Base-by-base conservation (phyloP, 2,888 invertebrate species). In the Orthosia gothica region DNA sequence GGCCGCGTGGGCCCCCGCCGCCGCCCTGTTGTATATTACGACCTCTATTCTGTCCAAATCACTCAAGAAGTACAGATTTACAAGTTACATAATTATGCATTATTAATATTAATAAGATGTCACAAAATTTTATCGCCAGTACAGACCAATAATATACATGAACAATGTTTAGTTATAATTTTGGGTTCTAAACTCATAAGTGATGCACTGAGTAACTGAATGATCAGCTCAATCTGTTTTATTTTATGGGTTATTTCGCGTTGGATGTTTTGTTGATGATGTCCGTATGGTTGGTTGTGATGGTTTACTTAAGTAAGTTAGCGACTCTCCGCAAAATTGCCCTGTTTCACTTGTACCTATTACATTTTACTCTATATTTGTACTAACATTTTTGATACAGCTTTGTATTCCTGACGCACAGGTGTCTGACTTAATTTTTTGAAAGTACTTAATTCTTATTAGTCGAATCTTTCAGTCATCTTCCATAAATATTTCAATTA, bases 281-380 rank as follows among this genome's bases (percentile, higher is more conserved):
- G 96, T 95, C 96, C 95, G 96, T 94, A 95, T 94, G 95, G 95
- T 95, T 96, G 96, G 96, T 96, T 96, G 96, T 96, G 96, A 96
- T 95, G 96, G 94, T 95, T 96, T 96, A 96, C 96, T 95, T 96
- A 96, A 95, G 95, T 96, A 96, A 96, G 95, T 95, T 95, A 95
- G 93, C 89, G 92, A 94, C 92, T 94, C 93, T 94, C 93, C 93
- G 92, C 92, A 94, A 93, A 94, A 92, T 92, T 91, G 91, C 91
- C 92, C 90, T 92, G 89, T 93, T 92, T 93, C 91, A 91, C 91
- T 88, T 88, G 89, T 90, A 91, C 89, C 90, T 88, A 87, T 83
- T 87, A 90, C 87, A 88, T 88, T 92, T 92, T 92, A 91, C 89
- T 91, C 91, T 93, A 91, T 90, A 91, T 93, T 93, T 94, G 92